phyloP scores from a whole-genome alignment of 2,888 invertebrate species.

The Drosophila maculinotata region DNA sequence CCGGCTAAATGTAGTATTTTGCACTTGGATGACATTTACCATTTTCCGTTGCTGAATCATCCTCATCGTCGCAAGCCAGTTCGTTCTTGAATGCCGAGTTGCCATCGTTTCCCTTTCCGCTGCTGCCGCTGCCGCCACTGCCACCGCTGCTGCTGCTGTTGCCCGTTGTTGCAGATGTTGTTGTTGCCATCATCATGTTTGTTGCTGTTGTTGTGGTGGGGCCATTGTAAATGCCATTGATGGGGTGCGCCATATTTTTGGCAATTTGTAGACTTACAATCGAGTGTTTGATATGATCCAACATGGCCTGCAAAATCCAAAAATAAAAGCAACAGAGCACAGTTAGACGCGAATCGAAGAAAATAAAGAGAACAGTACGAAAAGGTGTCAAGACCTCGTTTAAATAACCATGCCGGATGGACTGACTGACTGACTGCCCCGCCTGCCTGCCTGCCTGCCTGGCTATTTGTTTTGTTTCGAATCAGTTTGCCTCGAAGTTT shows the following conservation, averaged over 20 bases:
- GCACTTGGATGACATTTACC: conserved; percentile 68
- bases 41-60: conserved; percentile 81
- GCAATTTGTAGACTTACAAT: conserved; percentile 99
- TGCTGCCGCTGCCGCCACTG: conserved; percentile 38
- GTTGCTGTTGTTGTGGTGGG: conserved; percentile 83
- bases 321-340: background rate
- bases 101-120: conserved; percentile 41
- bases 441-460: background rate
- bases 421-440: conserved; percentile 1
- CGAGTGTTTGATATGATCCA: conserved; percentile 99
- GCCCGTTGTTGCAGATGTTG: conserved; percentile 7
- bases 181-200: conserved; percentile 28
- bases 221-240: conserved; percentile 94
- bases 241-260: conserved; percentile 97
- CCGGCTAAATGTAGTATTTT: conserved; percentile 24
- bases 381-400: conserved; percentile 38
- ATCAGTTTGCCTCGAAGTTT: conserved; percentile 52
- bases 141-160: conserved; percentile 30
- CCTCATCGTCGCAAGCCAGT: conserved; percentile 73
- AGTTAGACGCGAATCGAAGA: conserved; percentile 1
- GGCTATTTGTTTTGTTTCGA: conserved; percentile 12
- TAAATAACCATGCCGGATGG: conserved; percentile 42
- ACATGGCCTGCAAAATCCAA: conserved; percentile 89
- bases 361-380: conserved; percentile 2
- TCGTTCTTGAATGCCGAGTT: conserved; percentile 52